Base-by-base conservation (phyloP, 2,113 vertebrate genomes). In the Calyptommatus sinebrachiatus region DNA sequence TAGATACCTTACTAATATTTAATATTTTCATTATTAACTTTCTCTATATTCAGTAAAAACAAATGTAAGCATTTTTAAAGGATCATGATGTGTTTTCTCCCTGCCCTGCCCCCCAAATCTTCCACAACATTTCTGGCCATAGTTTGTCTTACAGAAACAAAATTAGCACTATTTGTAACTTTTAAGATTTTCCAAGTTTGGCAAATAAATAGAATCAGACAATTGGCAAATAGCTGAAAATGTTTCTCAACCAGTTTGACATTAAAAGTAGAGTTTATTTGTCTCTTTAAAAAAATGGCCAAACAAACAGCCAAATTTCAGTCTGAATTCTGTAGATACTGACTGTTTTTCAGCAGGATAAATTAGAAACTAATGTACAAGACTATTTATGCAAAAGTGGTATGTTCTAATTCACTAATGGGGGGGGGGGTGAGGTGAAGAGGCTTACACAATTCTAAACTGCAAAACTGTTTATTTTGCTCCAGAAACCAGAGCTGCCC, bases 401-500 rank as follows among this genome's bases (percentile, higher is more conserved):
- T 7, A 70, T 22, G 0, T 14, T 18, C 14, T 68, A 83, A 73
- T 67, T 69, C 29, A 76, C 16, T 10, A 31, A 41, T 41, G 5
- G 35, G 35, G 35, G 35, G 2, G 35, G 35, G 35, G 5, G 35
- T 41, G 35, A 5, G 35, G 35, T 41, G n/a, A 62, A 41, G 50
- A 84, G 8, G 7, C 48, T 1, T 76, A 60, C 2, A n/a, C n/a
- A 68, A 22, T 35, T 85, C 31, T 68, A 29, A 81, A 46, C 53
- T 78, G 41, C n/a, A 70, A 26, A 83, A 76, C 35, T 83, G 80
- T 84, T 83, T 60, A 79, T 20, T 71, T 31, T 83, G 78, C 61
- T 50, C 5, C 26, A 79, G 26, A 67, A 88, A 11, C 7, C 62
- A 81, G 81, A 53, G 60, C 26, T 86, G 53, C 85, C 73, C 86